phyloP scores from a whole-genome alignment of 2,797 vertebrate genomes.

The Microchirus variegatus region DNA sequence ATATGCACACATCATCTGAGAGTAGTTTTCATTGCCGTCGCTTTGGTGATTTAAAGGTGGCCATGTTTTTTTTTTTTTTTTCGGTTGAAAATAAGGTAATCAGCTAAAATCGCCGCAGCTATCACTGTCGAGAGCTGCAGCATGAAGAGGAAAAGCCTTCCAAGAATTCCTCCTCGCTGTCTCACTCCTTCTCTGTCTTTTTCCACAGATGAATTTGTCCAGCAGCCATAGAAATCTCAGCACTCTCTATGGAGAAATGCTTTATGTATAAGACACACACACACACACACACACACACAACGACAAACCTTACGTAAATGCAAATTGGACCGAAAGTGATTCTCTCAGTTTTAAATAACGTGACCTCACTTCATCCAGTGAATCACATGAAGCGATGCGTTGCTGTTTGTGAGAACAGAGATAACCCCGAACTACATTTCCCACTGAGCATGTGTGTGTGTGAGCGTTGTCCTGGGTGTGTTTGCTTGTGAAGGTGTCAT shows the following conservation, averaged over 20 bases:
- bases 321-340: conserved; percentile 9
- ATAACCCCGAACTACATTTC: conserved; percentile 36
- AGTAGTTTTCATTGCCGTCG: conserved; percentile 37
- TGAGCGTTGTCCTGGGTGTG: conserved; percentile 19
- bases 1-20: conserved; percentile 14
- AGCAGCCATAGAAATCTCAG: conserved; percentile 64
- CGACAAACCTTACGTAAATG: conserved; percentile 52
- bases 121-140: conserved; percentile 39
- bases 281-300: too few relatives aligned
- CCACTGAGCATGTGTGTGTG: conserved; percentile 21
- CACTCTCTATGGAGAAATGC: conserved; percentile 58
- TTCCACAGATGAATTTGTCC: conserved; percentile 69
- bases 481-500: conserved; percentile 50
- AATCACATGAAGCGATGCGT: conserved; percentile 9
- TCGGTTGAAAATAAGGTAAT: conserved; percentile 24
- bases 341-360: conserved; percentile 32
- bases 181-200: conserved; percentile 41
- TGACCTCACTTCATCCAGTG: conserved; percentile 15
- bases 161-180: conserved; percentile 59
- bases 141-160: conserved; percentile 57
- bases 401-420: conserved; percentile 12
- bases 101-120: conserved; percentile 48
- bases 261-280: conserved; percentile 50
- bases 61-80: conserved; percentile 37
- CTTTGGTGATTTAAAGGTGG: conserved; percentile 45